Base-by-base conservation (phyloP, 92 coral and sea anemone species). In the Porites evermanni region DNA sequence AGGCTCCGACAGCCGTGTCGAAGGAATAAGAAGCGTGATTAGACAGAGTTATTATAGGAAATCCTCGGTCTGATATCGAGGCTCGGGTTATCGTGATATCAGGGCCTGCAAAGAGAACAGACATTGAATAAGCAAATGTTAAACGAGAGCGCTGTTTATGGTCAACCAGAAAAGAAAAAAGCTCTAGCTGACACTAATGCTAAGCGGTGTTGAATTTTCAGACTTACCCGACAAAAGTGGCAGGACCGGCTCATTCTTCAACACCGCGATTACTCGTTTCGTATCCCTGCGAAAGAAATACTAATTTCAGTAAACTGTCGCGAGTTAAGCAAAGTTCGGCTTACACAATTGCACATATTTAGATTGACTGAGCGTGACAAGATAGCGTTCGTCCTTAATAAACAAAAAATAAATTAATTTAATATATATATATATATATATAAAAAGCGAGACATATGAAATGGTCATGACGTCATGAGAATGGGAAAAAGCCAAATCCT, bases 11-110 rank as follows among this genome's bases (percentile, higher is more conserved):
- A 29, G 89, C 79, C 26, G 97, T 95, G 54, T 90, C 95, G 72
- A 95, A 97, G 38, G 99, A 93, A 80, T 88, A 97, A 58, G 99
- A 96, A 26, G 96, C 91, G 85, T 97, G 97, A 77, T 93, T 95
- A 50, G 99, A 97, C 64, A 97, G 86, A 20, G 99, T 93, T 72
- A 97, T 91, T 73, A 97, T 95, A 1, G 99, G 99, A 77, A 93
- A 91, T 9, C 99, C 99, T 78, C 91, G 91, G 53, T 95, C 99
- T 80, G 99, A 93, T 21, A 95, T 95, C 38, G 98, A 91, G 70
- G 98, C 96, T 56, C 99, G 97, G n/a, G 95, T 84, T 19, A 97
- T 97, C 0, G 99, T 93, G 53, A 93, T 88, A 79, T 97, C 97
- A n/a, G 87, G 84, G 12, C 98, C 99, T 93, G 91, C 20, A 58